Evolutionary conservation across 2,113 vertebrate genomes (phyloP).

Genomic region (Strix aluco): DNA sequence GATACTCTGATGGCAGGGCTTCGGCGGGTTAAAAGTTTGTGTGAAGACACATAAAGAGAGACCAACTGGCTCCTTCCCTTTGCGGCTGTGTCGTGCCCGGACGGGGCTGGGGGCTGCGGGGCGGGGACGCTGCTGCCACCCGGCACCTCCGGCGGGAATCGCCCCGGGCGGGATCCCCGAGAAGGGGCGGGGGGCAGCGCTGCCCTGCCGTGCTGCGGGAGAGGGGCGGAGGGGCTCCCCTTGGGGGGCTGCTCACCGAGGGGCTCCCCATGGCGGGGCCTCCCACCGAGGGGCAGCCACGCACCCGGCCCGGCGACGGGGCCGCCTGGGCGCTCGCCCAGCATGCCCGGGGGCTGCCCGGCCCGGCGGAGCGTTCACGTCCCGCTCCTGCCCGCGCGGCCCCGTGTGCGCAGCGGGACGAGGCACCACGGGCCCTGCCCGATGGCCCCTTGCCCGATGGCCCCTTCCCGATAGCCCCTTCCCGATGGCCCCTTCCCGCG

Average conservation of each 20-base stretch:
- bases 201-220: rapidly evolving
- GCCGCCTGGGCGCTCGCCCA: too few relatives aligned
- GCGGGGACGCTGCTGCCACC: neutral
- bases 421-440: too few relatives aligned
- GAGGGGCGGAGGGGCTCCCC: neutral
- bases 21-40: neutral
- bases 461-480: too few relatives aligned
- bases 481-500: too few relatives aligned
- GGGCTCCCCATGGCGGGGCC: neutral
- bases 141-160: rapidly evolving
- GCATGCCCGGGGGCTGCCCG: too few relatives aligned
- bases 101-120: neutral
- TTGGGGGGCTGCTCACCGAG: neutral
- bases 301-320: rapidly evolving
- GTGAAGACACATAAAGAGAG: neutral
- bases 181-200: neutral
- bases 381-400: too few relatives aligned
- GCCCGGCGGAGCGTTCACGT: too few relatives aligned
- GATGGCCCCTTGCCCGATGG: too few relatives aligned
- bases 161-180: neutral
- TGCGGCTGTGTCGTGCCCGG: rapidly evolving
- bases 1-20: neutral
- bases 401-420: too few relatives aligned
- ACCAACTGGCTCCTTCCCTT: neutral
- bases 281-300: neutral